Evolutionary conservation across 2,797 vertebrate genomes (phyloP).

Genomic region (Poecilia velifera): DNA sequence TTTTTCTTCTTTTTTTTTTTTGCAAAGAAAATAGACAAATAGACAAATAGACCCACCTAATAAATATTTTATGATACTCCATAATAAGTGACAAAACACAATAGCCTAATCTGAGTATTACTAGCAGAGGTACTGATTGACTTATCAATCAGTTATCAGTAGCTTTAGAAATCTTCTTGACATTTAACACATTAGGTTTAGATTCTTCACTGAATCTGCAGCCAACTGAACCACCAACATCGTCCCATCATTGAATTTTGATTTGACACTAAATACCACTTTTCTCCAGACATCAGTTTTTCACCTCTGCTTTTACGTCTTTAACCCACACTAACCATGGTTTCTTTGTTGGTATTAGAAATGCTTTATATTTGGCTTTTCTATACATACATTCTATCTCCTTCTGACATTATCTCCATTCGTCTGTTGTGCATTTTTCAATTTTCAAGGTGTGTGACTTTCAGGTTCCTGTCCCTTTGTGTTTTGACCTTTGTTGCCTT

Average conservation of each 20-base stretch:
- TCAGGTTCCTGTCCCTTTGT: background rate
- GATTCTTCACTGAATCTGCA: background rate
- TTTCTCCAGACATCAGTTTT: background rate
- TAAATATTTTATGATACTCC: background rate
- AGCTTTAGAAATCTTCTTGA: background rate
- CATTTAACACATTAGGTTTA: background rate
- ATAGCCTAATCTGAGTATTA: background rate
- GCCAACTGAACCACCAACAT: background rate
- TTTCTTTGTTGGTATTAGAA: background rate
- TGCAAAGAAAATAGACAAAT: background rate
- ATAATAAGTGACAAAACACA: background rate
- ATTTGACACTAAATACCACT: background rate
- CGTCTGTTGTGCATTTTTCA: background rate
- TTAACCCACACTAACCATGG: background rate
- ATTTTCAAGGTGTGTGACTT: background rate
- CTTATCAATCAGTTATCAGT: background rate
- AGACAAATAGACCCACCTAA: background rate
- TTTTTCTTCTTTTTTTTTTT: no score
- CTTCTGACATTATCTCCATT: background rate
- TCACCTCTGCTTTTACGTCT: background rate
- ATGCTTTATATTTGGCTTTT: background rate
- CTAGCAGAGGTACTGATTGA: background rate
- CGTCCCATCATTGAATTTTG: background rate
- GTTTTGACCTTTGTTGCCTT: background rate
- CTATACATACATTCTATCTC: background rate